Percentiles rank a stretch among this genome's conserved stretches.
Conservation (phyloP, 2,888 invertebrate genomes). For the Noctua comes region DNA sequence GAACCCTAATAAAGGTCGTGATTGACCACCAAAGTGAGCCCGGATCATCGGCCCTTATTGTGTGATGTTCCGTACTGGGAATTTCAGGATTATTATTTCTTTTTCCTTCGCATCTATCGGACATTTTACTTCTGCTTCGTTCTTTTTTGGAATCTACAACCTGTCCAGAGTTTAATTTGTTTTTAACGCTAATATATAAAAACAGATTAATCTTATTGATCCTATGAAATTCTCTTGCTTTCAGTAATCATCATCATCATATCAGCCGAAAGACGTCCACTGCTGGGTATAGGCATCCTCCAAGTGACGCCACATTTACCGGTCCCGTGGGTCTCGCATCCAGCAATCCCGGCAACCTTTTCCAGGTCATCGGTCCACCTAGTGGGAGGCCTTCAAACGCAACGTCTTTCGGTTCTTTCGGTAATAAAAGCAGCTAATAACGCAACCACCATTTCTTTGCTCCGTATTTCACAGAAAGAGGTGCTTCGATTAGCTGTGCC, state of each 20-base stretch:
- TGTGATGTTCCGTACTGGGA: slow-evolving; percentile 29
- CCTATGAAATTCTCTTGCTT: not conserved
- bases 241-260: no score
- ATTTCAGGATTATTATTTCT: slow-evolving; percentile 19
- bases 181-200: not conserved
- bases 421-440: not conserved
- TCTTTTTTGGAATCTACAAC: not conserved
- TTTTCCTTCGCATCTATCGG: slow-evolving; percentile 4
- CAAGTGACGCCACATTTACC: no score
- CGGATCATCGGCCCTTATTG: slow-evolving; percentile 51
- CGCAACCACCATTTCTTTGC: not conserved
- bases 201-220: not conserved
- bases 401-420: no score
- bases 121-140: not conserved
- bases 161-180: not conserved
- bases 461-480: slow-evolving; percentile 17
- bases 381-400: no score
- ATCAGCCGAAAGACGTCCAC: no score
- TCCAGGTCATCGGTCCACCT: no score
- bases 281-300: no score
- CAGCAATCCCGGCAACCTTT: no score
- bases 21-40: slow-evolving; percentile 57
- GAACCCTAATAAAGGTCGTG: slow-evolving; percentile 55
- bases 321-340: no score
- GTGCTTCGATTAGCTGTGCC: slow-evolving; percentile 29